Base-by-base conservation (phyloP, 2,113 vertebrate species). In the Bettongia penicillata region DNA sequence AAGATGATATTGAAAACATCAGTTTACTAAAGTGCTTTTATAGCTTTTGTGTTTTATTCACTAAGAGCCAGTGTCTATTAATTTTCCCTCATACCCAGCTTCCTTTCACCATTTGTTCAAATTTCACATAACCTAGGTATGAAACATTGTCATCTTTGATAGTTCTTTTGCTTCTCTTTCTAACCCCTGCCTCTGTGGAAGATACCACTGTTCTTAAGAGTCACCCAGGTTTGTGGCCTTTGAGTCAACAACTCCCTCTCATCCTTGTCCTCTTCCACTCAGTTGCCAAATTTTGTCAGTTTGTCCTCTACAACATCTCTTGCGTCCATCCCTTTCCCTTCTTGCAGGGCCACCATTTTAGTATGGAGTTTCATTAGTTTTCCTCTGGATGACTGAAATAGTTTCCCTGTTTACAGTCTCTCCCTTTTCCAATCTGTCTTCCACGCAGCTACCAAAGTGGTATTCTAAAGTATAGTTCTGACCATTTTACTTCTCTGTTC, bases 401-500 rank as follows among this genome's bases (percentile, higher is more conserved):
- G 24, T 51, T 26, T 84, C 53, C 53, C 5, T 68, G 53, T 61
- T 47, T 90, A 28, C 37, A 0, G 31, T 94, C 37, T 68, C 37
- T 51, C n/a, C 19, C 24, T 16, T 77, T 4, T 77, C 37, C 37
- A n/a, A n/a, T 57, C 53, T 57, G 1, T 28, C 47, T 50, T 92
- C 49, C 31, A 55, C 53, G 48, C 23, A 68, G 11, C 47, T 91
- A 91, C 84, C 94, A 93, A 92, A 89, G 53, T 91, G 14, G n/a
- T 91, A 68, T 89, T 97, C 51, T 93, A 16, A 89, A 92, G 77
- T 90, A 77, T 50, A 93, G 50, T 92, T n/a, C 94, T 96, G 68
- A 95, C 95, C 95, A 92, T 97, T 68, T 93, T 96, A 96, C 92
- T 95, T 93, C 92, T 98, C 92, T 96, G 37, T 53, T 96, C 94